Base-by-base conservation (phyloP, 2,888 invertebrate genomes). In the Tanytarsus gracilentus region DNA sequence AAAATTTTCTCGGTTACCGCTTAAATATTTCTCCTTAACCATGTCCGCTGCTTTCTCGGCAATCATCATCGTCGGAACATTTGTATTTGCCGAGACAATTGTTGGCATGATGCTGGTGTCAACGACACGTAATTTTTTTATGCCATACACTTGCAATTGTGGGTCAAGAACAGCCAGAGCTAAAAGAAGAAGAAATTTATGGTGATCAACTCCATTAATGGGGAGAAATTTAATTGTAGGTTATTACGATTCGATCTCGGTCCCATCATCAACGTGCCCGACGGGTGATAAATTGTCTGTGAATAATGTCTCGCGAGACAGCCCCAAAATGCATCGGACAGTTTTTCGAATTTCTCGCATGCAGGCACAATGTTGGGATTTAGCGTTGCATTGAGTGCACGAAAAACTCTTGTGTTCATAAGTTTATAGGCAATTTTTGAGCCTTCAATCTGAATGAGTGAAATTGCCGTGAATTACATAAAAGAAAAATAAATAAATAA, bases 51-150 rank as follows among this genome's bases (percentile, higher is more conserved):
- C 88, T 67, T 86, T 88, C 68, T 91, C 90, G 0, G 84, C 90
- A 44, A 91, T 84, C 90, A 90, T 90, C 48, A 89, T 82, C 1
- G 80, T 80, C 0, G 90, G 88, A 0, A 87, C 88, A 67, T 89
- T 89, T 0, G 88, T 90, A 68, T 91, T 89, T 0, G 89, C 90
- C 29, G 79, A 85, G 0, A 82, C 77, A 59, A 91, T 86, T 1
- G 74, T 79, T 0, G 91, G 91, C 86, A 92, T 90, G 18, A 92
- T 78, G 64, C 88, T 89, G 0, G 84, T 87, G 69, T 92, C 92
- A 2, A 89, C 79, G 0, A 92, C 85, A 27, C 91, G 76, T 5
- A 92, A 75, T 5, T 79, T 77, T 11, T 73, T 71, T 0, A 89
- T 73, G 1, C 88, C 88, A 64, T 83, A 77, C 0, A 88, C 84